Evolutionary conservation across 53 echinoderm and acorn worm genomes (phyloP).

Genomic region (Paracentrotus lividus): DNA sequence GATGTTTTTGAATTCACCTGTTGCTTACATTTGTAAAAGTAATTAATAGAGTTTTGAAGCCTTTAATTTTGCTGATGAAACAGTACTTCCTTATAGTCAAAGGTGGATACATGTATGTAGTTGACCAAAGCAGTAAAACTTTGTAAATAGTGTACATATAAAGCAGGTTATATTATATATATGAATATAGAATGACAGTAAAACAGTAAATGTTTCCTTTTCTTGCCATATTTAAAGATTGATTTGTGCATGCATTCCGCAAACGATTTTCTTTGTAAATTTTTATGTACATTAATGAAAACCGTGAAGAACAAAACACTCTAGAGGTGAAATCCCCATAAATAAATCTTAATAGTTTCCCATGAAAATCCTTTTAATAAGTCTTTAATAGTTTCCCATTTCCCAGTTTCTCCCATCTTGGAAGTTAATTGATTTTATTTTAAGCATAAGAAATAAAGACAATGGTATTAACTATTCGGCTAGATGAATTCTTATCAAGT

Average conservation of each 20-base stretch:
- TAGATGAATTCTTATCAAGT: too few species aligned
- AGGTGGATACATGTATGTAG: neutral
- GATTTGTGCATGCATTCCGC: neutral
- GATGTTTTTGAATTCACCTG: neutral
- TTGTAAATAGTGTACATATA: neutral
- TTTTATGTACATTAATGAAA: too few species aligned
- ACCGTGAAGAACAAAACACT: too few species aligned
- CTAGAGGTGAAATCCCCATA: too few species aligned
- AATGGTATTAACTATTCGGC: too few species aligned
- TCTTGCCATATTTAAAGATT: conserved; percentile 10
- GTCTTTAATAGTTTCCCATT: too few species aligned
- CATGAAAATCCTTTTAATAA: too few species aligned
- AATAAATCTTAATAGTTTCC: too few species aligned
- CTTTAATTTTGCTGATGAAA: neutral
- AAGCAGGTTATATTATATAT: neutral
- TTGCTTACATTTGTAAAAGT: too few species aligned
- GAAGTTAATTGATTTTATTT: too few species aligned
- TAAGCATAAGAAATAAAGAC: too few species aligned
- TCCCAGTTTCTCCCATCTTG: too few species aligned
- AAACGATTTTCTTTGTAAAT: neutral
- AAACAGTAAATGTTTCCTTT: conserved; percentile 6
- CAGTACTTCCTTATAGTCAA: neutral
- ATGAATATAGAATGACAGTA: neutral
- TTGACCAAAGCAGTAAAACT: neutral
- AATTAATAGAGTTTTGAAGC: neutral